Base-by-base conservation (phyloP, 1,140 invertebrate species). In the Bathynomus jamesi region DNA sequence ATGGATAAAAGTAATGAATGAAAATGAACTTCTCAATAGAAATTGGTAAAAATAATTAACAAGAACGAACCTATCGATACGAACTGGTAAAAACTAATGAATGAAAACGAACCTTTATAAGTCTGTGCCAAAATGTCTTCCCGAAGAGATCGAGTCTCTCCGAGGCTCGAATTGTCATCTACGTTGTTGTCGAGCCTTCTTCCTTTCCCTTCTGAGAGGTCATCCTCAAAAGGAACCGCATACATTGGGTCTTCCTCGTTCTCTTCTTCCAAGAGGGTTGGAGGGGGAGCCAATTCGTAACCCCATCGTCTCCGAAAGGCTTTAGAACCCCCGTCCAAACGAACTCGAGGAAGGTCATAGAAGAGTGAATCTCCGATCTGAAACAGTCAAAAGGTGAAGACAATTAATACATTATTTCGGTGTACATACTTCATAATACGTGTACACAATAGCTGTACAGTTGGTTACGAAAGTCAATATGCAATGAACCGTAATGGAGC, bases 251-350 rank as follows among this genome's bases (percentile, higher is more conserved):
- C 75, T 5, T 78, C 74, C 1, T 76, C 74, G 17, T 78, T 81
- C 69, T 88, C 81, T 67, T 82, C 80, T 46, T 81, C 88, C 63
- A 87, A 86, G 46, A 89, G 85, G 31, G 87, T 86, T 2, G 88
- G 88, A n/a, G 88, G 87, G 2, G 87, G 86, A 32, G 84, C 84
- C 80, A 87, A 80, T 70, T 85, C 89, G 82, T 84, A 89, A 76
- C 83, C 88, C 88, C 87, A 87, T 67, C 86, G 82, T 65, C 86
- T 83, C 29, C 87, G 81, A 79, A 88, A 85, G 75, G 86, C 82
- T 76, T 85, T 83, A 13, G 85, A 85, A 8, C 88, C 88, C 13
- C 87, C 87, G 78, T 90, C 89, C 70, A 90, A 80, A 40, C 89
- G 83, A 5, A 90, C 87, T 7, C 89, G 85, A 24, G 89, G 89